These are phyloP conservation scores for Lasioglossum villosulum DNA, from an alignment of 2,888 invertebrate species.

Conservation along the genomic window DNA sequence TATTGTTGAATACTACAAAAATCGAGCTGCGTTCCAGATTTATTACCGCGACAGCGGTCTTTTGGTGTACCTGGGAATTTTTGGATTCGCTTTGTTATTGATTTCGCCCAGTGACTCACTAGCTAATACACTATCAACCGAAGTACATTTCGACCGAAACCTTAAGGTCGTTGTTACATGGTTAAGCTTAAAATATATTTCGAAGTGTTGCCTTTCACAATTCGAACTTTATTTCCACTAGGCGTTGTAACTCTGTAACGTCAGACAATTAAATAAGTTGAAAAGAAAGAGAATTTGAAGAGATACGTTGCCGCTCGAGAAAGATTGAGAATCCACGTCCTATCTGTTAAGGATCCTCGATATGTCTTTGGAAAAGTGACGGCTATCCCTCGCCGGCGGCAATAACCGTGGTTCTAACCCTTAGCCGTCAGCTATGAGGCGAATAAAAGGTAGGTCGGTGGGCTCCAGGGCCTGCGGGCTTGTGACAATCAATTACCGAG, in stretches of 20 bases:
- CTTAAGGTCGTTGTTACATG: no score
- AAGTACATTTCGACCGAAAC: no score
- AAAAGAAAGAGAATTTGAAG: neutral
- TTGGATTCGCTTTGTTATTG: neutral
- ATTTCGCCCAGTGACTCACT: neutral
- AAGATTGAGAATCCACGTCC: neutral
- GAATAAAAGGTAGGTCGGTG: neutral
- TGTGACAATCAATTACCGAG: slow-evolving; percentile 49
- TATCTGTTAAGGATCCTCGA: neutral
- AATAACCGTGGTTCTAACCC: slow-evolving; percentile 1
- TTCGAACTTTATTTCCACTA: no score
- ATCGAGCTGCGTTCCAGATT: neutral
- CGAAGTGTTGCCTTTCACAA: no score
- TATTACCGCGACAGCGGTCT: neutral
- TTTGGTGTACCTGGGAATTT: neutral
- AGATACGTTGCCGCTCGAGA: neutral
- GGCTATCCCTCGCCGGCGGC: no score
- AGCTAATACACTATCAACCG: no score
- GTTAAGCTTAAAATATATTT: no score
- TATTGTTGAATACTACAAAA: neutral
- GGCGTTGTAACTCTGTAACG: no score
- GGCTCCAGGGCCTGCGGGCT: neutral
- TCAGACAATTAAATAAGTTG: no score
- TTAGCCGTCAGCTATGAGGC: neutral
- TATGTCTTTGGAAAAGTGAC: neutral